phyloP scores from a whole-genome alignment of 1,140 invertebrate genomes.

The Brachionus calyciflorus region DNA sequence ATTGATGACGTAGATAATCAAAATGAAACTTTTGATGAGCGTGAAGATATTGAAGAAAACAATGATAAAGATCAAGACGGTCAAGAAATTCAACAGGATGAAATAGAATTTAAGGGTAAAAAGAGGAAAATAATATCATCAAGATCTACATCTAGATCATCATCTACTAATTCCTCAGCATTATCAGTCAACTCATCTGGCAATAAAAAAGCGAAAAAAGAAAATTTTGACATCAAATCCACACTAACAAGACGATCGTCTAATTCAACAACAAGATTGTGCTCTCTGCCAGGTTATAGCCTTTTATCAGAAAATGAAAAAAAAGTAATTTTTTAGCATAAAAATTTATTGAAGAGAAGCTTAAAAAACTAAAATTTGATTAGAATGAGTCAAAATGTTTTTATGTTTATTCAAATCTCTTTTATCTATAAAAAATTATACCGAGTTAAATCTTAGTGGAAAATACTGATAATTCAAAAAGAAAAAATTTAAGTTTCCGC shows the following conservation, averaged over 20 bases:
- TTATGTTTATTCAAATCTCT: no score
- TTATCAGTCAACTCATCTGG: background rate
- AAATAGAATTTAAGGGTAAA: background rate
- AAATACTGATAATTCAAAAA: no score
- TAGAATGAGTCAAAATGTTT: no score
- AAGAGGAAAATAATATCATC: background rate
- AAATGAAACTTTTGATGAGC: background rate
- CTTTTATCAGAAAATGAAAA: constrained; percentile 56
- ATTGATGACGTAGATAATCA: background rate
- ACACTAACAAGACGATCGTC: background rate
- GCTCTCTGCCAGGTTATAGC: constrained; percentile 54
- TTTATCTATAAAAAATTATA: no score
- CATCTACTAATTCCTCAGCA: background rate
- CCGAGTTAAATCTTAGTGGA: no score
- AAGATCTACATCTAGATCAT: constrained; percentile 7
- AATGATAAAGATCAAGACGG: no score
- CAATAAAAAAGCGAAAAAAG: background rate
- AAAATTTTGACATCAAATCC: constrained; percentile 18
- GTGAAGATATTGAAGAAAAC: no score
- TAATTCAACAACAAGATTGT: constrained; percentile 32
- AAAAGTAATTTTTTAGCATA: constrained; percentile 51
- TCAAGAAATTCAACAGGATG: no score
- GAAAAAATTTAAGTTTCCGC: no score
- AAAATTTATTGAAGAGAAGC: background rate
- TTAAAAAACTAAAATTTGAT: no score